phyloP scores from a whole-genome alignment of 1,140 invertebrate genomes.

The Cherax quadricarinatus region DNA sequence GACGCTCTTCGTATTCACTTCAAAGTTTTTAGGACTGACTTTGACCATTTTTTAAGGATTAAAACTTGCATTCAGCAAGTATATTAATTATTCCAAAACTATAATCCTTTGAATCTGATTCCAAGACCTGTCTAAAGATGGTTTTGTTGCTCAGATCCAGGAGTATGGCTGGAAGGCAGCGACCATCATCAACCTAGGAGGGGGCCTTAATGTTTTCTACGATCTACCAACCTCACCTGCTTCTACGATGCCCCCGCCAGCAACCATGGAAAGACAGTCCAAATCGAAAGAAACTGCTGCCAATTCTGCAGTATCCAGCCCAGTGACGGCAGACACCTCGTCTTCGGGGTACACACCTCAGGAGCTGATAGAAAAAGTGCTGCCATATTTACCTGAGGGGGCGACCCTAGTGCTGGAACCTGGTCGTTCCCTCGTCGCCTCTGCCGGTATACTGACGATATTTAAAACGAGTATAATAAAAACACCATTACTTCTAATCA shows the following conservation, averaged over 20 bases:
- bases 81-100: no score
- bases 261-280: neutral
- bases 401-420: constrained; percentile 41
- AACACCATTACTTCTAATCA: no score
- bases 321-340: neutral
- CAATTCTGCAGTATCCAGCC: neutral
- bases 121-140: neutral
- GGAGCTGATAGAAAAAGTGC: constrained; percentile 6
- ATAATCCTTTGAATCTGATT: neutral
- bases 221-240: neutral
- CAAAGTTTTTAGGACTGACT: no score
- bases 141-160: constrained; percentile 22
- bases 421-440: constrained; percentile 39
- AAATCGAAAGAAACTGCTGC: neutral
- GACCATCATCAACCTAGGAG: constrained; percentile 35
- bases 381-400: constrained; percentile 13
- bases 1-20: no score
- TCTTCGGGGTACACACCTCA: neutral
- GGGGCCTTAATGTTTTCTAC: constrained; percentile 18
- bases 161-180: constrained; percentile 24
- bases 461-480: no score
- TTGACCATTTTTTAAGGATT: no score
- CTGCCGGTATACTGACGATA: constrained; percentile 10
- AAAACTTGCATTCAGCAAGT: no score
- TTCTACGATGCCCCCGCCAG: no score